phyloP scores from a whole-genome alignment of 2,797 vertebrate genomes.

The Macrochelys suwanniensis region DNA sequence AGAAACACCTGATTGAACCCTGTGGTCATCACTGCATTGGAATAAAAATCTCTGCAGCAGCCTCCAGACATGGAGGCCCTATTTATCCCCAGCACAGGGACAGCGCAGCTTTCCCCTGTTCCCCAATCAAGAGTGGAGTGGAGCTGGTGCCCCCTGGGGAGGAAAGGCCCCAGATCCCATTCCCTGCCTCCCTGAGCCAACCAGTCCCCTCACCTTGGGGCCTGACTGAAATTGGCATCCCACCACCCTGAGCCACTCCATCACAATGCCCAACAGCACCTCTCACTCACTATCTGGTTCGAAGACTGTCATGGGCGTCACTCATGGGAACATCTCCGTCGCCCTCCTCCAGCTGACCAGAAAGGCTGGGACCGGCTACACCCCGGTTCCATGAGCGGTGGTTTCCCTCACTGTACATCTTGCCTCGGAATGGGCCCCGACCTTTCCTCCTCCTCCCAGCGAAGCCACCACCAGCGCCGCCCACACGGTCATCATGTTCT shows the following conservation, averaged over 20 bases:
- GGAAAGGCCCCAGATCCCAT: not conserved
- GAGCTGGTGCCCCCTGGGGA: not conserved
- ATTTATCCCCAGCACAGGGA: not conserved
- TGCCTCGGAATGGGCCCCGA: slow-evolving; percentile 85
- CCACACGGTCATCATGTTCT: slow-evolving; percentile 90
- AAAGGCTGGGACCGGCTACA: slow-evolving; percentile 68
- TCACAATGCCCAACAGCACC: too few species aligned
- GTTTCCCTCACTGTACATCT: slow-evolving; percentile 79
- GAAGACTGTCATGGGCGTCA: slow-evolving; percentile 82
- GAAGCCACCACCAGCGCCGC: slow-evolving; percentile 66
- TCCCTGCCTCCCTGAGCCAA: not conserved
- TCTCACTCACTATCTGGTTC: slow-evolving; percentile 76
- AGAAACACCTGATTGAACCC: not conserved
- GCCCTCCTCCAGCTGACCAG: slow-evolving; percentile 82
- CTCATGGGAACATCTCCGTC: slow-evolving; percentile 89
- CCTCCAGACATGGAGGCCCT: not conserved
- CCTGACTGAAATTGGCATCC: not conserved
- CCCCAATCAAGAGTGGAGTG: not conserved
- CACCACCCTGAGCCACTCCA: not conserved
- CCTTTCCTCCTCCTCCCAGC: slow-evolving; percentile 86
- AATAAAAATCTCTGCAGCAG: not conserved
- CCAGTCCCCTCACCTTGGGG: not conserved
- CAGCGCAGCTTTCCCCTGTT: not conserved
- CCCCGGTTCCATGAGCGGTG: slow-evolving; percentile 82
- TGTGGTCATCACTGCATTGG: not conserved